A percentile compares a stretch with the other conserved stretches of the same genome.
Conservation (phyloP, 2,888 invertebrate genomes). For the Empis livida region DNA sequence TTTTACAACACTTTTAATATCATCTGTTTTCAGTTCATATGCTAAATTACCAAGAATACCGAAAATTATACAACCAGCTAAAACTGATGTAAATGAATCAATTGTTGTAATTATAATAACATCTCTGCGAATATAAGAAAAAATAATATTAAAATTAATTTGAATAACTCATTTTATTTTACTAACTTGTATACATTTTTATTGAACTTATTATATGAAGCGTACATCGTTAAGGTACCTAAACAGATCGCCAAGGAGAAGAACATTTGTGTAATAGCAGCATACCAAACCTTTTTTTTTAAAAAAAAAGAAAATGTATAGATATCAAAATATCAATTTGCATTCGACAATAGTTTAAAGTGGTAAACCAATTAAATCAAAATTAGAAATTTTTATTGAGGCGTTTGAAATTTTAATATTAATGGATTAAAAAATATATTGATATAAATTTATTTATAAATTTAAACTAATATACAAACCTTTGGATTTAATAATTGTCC, state of each 20-base stretch:
- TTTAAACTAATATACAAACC: conserved; percentile 14
- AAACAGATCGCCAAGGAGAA: conserved; percentile 50
- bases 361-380: too few relatives aligned
- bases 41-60: conserved; percentile 73
- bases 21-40: conserved; percentile 42
- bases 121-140: conserved; percentile 40
- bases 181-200: conserved; percentile 43
- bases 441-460: too few relatives aligned
- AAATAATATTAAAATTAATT: neutral
- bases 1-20: conserved; percentile 53
- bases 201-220: conserved; percentile 47
- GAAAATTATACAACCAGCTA: conserved; percentile 75
- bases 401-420: too few relatives aligned
- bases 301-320: too few relatives aligned
- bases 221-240: conserved; percentile 47
- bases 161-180: neutral
- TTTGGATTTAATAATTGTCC: conserved; percentile 31
- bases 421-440: neutral
- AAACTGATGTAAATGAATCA: conserved; percentile 68
- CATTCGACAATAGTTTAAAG: too few relatives aligned
- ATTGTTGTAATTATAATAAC: conserved; percentile 68
- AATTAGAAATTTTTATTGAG: too few relatives aligned
- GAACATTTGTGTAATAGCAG: conserved; percentile 50
- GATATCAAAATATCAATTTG: too few relatives aligned
- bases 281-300: conserved; percentile 43